Evolutionary conservation across 2,888 invertebrate species (phyloP), one percentile per base, ranked within the genome.

Genomic region (Marronus borbonicus): DNA sequence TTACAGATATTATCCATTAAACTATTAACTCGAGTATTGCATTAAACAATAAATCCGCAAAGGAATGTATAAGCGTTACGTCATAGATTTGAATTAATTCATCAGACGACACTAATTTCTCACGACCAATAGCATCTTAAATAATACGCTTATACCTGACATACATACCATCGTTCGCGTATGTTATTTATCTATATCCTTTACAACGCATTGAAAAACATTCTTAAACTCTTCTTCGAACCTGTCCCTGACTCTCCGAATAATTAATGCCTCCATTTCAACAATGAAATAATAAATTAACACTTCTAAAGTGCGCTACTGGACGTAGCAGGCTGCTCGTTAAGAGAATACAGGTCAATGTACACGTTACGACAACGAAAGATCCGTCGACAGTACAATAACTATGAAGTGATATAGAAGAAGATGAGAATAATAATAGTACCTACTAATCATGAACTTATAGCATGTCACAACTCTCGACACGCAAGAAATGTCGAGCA

Each of bases 231-330:
- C 60, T 44, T 10, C 36, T 50, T 24, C 28, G 24, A 60, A 44
- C 20, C 24, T 60, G 60, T 74, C 72, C 72, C 60, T 74, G 72
- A 74, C 72, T 36, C 55, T 49, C 36, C 39, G n/a, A 20, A 44
- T 74, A 74, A 74, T 60, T 60, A 74, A 60, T 74, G 49, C 44
- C 62, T 60, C 14, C 60, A 44, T 44, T 49, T 24, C 44, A 74
- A 74, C 72, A 74, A 74, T 74, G 72, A 74, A 58, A 44, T 60
- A 74, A 74, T 74, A 74, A 74, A 74, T 74, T 74, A 74, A 74
- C 60, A 74, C 72, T 44, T 72, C 39, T 49, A 44, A 74, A 62
- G 44, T 49, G 60, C 39, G 39, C 72, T 74, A 74, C 60, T 72
- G 72, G 36, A 72, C 39, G 60, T 60, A 39, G 24, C 58, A 44